A percentile compares a stretch with the other conserved stretches of the same genome.
Conservation (phyloP, 2,113 vertebrate genomes). For the Procavia capensis region DNA sequence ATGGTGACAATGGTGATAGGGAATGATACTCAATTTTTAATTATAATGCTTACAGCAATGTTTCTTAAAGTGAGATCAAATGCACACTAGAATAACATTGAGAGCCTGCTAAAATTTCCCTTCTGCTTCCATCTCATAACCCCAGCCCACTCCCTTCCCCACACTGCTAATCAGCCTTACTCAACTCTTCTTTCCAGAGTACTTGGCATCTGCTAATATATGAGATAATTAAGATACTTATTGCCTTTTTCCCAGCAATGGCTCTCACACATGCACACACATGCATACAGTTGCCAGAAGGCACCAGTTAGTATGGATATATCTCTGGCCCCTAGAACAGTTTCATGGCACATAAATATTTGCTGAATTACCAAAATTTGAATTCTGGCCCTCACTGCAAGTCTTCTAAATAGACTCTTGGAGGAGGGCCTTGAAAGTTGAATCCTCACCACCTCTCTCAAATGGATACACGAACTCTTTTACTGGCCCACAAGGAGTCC, state of each 20-base stretch:
- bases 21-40: conserved; percentile 40
- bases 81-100: neutral
- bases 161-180: neutral
- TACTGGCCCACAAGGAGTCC: neutral
- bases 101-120: neutral
- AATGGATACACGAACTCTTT: neutral
- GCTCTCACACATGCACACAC: neutral
- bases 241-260: neutral
- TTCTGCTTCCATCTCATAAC: neutral
- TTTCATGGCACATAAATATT: neutral
- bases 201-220: neutral
- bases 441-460: neutral
- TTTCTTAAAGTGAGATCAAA: neutral
- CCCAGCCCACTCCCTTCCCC: neutral
- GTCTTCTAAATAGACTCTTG: neutral
- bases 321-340: neutral
- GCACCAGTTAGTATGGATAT: neutral
- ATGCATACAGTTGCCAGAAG: neutral
- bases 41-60: neutral
- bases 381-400: neutral
- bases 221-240: neutral
- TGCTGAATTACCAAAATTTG: conserved; percentile 14
- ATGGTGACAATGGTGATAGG: neutral
- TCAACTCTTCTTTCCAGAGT: neutral
- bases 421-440: neutral